phyloP scores from a whole-genome alignment of 2,113 vertebrate species.

The Genyomyrus donnyi region DNA sequence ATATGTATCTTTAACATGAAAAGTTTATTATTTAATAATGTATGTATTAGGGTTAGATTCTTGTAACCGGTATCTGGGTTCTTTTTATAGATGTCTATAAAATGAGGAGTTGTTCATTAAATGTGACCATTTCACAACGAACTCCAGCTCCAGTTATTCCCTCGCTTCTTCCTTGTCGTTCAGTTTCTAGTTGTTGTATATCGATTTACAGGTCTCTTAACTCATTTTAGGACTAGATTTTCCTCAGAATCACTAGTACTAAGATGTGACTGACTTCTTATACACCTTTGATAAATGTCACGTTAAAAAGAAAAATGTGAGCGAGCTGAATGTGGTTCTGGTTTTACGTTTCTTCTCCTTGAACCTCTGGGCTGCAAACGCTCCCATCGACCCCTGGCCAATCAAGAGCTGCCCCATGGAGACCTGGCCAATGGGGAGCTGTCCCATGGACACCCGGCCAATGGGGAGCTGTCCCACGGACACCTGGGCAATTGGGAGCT shows the following conservation, averaged over 20 bases:
- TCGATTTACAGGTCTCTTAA: neutral
- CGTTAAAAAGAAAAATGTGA: neutral
- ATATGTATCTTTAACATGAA: slow-evolving; percentile 77
- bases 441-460: no score
- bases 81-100: slow-evolving; percentile 80
- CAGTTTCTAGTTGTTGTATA: neutral
- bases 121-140: slow-evolving; percentile 78
- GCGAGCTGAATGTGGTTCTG: neutral
- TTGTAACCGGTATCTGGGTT: slow-evolving; percentile 72
- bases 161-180: neutral
- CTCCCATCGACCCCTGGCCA: neutral
- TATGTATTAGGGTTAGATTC: slow-evolving; percentile 77
- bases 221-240: neutral
- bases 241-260: neutral
- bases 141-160: slow-evolving; percentile 4
- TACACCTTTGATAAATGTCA: neutral
- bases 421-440: no score
- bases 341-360: neutral
- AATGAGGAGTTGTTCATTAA: slow-evolving; percentile 76
- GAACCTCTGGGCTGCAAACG: neutral
- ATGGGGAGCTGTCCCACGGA: neutral
- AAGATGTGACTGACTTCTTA: neutral
- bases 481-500: neutral
- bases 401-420: neutral
- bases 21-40: slow-evolving; percentile 79